Evolutionary conservation across 2,113 vertebrate genomes (phyloP).

Genomic region (Pedionomus torquatus): DNA sequence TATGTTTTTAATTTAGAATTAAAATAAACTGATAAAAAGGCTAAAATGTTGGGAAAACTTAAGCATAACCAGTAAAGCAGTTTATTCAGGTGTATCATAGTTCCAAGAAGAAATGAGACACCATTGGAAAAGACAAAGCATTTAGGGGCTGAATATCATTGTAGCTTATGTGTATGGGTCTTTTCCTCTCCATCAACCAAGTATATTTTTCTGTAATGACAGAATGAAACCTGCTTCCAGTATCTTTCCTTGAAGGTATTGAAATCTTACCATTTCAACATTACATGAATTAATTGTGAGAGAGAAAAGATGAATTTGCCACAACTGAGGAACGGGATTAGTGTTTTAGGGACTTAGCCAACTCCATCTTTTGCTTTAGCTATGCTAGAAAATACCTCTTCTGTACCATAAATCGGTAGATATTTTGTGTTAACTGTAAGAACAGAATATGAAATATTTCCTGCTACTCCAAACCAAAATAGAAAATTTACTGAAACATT

Average conservation of each 20-base stretch:
- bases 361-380: not conserved
- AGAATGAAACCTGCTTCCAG: not conserved
- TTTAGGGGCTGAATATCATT: not conserved
- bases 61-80: not conserved
- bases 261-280: not conserved
- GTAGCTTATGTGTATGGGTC: not conserved
- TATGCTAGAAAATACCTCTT: not conserved
- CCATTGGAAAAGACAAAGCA: not conserved
- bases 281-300: not conserved
- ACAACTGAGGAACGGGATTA: not conserved
- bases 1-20: not conserved
- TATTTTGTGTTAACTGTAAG: not conserved
- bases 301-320: not conserved
- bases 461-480: not conserved
- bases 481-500: conserved; percentile 2
- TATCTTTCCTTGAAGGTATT: not conserved
- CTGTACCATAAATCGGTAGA: not conserved
- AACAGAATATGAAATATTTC: not conserved
- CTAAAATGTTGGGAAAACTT: not conserved
- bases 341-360: not conserved
- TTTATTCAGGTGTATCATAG: not conserved
- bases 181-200: not conserved
- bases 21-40: not conserved
- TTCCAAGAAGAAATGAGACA: not conserved
- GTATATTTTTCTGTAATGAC: not conserved